These are phyloP conservation scores for Serilophus lunatus DNA, from an alignment of 2,113 vertebrate genomes.

Conservation along the genomic window DNA sequence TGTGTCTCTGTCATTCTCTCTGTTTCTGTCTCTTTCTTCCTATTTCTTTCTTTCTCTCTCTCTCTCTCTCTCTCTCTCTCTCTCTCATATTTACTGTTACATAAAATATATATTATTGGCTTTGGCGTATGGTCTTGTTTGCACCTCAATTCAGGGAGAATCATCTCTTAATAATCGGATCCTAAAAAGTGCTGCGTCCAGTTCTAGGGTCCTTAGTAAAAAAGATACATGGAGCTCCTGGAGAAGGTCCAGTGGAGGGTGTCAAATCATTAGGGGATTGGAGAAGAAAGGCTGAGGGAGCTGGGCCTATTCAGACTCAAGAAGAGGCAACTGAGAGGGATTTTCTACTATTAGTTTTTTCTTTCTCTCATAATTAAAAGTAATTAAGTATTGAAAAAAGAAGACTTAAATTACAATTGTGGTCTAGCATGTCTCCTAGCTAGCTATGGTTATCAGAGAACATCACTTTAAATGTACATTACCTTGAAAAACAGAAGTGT, in stretches of 20 bases:
- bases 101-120: too few species aligned
- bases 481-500: background rate
- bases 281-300: background rate
- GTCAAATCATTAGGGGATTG: background rate
- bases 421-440: background rate
- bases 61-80: too few species aligned
- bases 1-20: too few species aligned
- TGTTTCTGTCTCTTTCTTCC: too few species aligned
- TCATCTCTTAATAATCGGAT: too few species aligned
- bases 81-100: too few species aligned
- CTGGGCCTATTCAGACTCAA: too few species aligned
- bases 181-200: background rate
- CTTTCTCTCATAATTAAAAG: background rate
- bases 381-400: background rate
- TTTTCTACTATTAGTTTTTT: background rate
- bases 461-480: background rate
- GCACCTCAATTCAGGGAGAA: too few species aligned
- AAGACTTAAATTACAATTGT: background rate
- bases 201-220: background rate
- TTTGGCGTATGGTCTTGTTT: too few species aligned
- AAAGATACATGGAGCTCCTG: fast-evolving
- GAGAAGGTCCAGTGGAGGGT: fast-evolving
- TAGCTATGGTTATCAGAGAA: background rate
- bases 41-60: too few species aligned
- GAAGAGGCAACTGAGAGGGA: background rate